Base-by-base conservation (phyloP, 2,888 invertebrate species). In the Epirrhoe tristata region DNA sequence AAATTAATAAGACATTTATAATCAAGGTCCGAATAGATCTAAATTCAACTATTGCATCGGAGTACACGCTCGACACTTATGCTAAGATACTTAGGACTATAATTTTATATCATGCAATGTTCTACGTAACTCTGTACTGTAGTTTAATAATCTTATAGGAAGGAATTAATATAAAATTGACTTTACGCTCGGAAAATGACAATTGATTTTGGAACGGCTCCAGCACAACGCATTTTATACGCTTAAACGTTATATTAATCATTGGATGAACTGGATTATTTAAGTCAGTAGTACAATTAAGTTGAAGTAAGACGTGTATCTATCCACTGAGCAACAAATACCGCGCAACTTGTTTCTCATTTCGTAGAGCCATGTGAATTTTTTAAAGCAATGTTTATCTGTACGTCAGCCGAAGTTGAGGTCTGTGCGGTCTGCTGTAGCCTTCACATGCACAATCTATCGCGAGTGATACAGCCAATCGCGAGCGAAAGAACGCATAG, bases 141-240 rank as follows among this genome's bases (percentile, higher is more conserved):
- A 85, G 85, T 89, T 84, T 84, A 72, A 67, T 89, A 91, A 91
- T 92, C 83, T 83, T 89, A 87, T 77, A 90, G 91, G 92, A 91
- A 92, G 91, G 92, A 93, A 84, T 90, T 84, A 86, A 89, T 90
- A 78, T 84, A 88, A 89, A 91, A 91, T 92, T 91, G 90, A 92
- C 92, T 53, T 67, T 72, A 68, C 66, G 32, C 57, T 56, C 55
- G 36, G 59, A 62, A n/a, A 52, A 50, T 51, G 43, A 58, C 48
- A 56, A 57, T 60, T 10, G 51, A 57, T 39, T 46, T 55, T 50
- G 4, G 17, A 60, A 17, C 36, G 58, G 53, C 58, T 24, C 36
- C 6, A 34, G 50, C 14, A 14, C 8, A 6, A 36, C 57, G 66
- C 46, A 66, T 66, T 53, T 54, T 24, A 60, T 66, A 53, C 60